These are phyloP conservation scores for Saguinus midas DNA, from an alignment of 2,113 vertebrate species.

Conservation along the genomic window DNA sequence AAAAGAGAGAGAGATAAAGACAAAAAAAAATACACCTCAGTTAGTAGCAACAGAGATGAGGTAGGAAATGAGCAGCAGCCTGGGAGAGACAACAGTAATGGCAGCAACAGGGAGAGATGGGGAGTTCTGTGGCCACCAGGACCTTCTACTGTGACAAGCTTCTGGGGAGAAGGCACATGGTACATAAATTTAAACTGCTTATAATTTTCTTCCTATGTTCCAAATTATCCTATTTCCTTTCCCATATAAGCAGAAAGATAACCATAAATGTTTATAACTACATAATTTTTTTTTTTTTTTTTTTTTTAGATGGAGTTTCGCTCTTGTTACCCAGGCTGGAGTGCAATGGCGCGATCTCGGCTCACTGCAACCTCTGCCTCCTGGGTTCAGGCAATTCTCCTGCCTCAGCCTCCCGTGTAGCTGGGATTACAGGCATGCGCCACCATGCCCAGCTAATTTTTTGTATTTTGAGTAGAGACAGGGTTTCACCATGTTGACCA, in stretches of 20 bases:
- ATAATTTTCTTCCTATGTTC: neutral
- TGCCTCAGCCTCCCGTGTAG: no score
- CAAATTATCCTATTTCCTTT: slow-evolving; percentile 3
- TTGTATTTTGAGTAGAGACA: no score
- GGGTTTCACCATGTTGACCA: no score
- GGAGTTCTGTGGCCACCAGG: neutral
- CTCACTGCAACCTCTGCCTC: no score
- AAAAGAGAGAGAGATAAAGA: neutral
- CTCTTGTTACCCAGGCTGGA: no score
- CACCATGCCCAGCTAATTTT: no score
- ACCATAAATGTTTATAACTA: neutral
- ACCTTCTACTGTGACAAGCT: neutral
- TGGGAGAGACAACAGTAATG: neutral
- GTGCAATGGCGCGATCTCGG: no score
- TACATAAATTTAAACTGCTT: neutral
- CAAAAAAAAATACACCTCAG: neutral
- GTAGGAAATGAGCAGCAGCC: neutral
- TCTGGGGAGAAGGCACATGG: neutral
- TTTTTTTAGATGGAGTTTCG: no score
- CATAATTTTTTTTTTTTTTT: neutral
- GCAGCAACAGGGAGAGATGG: neutral
- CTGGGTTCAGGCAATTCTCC: no score
- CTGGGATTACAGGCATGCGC: no score
- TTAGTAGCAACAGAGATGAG: neutral
- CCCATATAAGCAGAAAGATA: neutral